Conservation (phyloP, 2,113 vertebrate genomes). For the Pterocles gutturalis region DNA sequence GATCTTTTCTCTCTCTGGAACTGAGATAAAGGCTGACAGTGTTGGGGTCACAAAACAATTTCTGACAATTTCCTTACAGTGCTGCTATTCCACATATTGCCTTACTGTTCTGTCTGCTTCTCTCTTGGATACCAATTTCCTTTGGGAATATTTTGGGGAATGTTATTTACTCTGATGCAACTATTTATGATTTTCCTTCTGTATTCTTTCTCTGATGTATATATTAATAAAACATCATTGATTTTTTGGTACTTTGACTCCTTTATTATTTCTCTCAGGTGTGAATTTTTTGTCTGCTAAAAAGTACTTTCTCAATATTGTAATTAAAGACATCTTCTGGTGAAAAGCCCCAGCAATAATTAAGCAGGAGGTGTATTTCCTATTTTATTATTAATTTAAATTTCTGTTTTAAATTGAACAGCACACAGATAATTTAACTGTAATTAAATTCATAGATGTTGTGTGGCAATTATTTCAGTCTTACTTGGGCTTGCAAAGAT, state of each 20-base stretch:
- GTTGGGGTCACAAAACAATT: constrained; percentile 15
- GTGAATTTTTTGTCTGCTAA: neutral
- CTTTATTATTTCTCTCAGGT: constrained; percentile 52
- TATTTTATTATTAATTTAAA: neutral
- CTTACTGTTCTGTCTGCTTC: neutral
- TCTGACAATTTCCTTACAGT: constrained; percentile 21
- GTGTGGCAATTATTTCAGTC: neutral
- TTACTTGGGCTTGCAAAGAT: neutral
- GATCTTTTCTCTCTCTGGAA: constrained; percentile 38
- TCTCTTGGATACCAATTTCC: neutral
- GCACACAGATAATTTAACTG: neutral
- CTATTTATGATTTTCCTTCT: constrained; percentile 24
- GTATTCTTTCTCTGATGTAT: constrained; percentile 48
- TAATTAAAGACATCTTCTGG: neutral
- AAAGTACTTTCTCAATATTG: neutral
- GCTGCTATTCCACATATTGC: neutral
- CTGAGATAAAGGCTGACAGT: neutral
- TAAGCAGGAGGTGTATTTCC: neutral
- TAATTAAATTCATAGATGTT: neutral
- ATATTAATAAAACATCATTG: constrained; percentile 71
- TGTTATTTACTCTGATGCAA: constrained; percentile 27
- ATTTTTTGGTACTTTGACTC: constrained; percentile 54
- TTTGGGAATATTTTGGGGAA: neutral
- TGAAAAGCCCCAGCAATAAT: neutral
- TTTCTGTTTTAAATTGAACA: neutral